Percentiles rank a stretch among this genome's conserved stretches.
Conservation (phyloP, 2,888 invertebrate genomes). For the Hypena proboscidalis region DNA sequence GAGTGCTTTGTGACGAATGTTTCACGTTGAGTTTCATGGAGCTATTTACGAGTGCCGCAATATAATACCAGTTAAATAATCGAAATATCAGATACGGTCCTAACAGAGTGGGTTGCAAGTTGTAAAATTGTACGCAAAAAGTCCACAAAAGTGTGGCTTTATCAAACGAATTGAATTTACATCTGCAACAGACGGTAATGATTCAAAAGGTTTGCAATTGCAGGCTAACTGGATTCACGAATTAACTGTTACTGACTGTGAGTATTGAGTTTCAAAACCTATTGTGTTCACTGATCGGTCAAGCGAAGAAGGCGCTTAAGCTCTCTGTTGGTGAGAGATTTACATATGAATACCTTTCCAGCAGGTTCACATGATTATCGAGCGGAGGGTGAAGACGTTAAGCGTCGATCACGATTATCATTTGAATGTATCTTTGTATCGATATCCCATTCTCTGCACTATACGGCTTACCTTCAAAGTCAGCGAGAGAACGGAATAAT, state of each 20-base stretch:
- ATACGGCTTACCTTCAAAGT: neutral
- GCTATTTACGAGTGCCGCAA: slow-evolving; percentile 24
- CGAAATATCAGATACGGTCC: slow-evolving; percentile 21
- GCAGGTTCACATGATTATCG: slow-evolving; percentile 1
- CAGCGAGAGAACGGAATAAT: too few species aligned
- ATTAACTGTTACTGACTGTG: too few species aligned
- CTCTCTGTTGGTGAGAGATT: neutral
- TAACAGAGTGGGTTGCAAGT: too few species aligned
- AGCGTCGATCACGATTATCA: slow-evolving; percentile 6
- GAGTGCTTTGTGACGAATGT: slow-evolving; percentile 20
- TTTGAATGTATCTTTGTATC: slow-evolving; percentile 8
- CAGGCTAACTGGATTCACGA: too few species aligned
- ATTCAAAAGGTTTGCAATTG: slow-evolving; percentile 13
- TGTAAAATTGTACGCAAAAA: too few species aligned
- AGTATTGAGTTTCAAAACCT: too few species aligned
- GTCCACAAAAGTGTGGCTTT: too few species aligned
- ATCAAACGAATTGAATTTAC: slow-evolving; percentile 9
- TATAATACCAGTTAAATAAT: slow-evolving; percentile 24
- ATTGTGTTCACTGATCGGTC: too few species aligned
- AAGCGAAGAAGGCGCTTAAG: too few species aligned
- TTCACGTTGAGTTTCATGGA: slow-evolving; percentile 16
- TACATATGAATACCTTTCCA: neutral
- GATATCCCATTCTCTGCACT: neutral
- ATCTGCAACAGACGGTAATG: slow-evolving; percentile 18
- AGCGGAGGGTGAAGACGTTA: neutral